Conservation (phyloP, 2,797 vertebrate genomes). For the Lithobates sylvaticus region DNA sequence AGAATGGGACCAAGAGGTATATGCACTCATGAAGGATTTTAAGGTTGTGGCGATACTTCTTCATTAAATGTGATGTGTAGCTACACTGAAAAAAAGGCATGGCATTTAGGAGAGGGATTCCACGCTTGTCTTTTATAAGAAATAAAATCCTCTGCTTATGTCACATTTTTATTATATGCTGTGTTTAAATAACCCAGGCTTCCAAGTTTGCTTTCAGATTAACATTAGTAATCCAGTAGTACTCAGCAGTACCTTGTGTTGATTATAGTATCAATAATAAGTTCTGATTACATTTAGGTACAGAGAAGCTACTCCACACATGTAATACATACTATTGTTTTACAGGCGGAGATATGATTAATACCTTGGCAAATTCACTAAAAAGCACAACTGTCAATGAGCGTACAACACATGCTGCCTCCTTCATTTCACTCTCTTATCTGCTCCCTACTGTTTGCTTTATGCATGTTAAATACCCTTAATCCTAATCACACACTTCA, state of each 20-base stretch:
- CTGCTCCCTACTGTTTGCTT: conserved; percentile 38
- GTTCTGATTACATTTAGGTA: background rate
- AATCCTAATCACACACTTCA: conserved; percentile 43
- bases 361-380: background rate
- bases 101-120: background rate
- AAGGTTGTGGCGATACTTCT: too few species aligned
- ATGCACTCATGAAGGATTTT: too few species aligned
- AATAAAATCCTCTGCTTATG: background rate
- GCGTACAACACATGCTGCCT: conserved; percentile 7
- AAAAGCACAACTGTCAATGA: conserved; percentile 16
- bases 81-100: background rate
- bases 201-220: background rate
- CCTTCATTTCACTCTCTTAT: conserved; percentile 15
- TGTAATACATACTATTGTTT: background rate
- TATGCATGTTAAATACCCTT: conserved; percentile 27
- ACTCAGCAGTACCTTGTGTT: background rate
- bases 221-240: background rate
- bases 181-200: background rate
- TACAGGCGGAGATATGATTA: conserved; percentile 10
- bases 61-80: too few species aligned
- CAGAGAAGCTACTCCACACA: background rate
- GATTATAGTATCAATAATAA: background rate
- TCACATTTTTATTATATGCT: too few species aligned
- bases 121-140: background rate
- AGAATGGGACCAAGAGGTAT: too few species aligned